These are phyloP conservation scores for Diuraphis noxia DNA, from an alignment of 1,140 invertebrate species.

Conservation along the genomic window DNA sequence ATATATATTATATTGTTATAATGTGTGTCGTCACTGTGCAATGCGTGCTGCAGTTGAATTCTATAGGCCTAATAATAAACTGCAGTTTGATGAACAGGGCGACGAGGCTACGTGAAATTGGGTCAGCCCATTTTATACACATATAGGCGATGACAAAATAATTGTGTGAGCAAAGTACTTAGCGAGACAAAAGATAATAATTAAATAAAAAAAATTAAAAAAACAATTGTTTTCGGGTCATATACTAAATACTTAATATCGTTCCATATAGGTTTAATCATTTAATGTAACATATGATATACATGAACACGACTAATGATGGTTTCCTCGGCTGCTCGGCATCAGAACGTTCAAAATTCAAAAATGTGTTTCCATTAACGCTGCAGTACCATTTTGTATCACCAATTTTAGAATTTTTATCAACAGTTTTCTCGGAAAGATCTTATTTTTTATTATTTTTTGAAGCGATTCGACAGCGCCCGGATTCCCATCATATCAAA, in stretches of 20 bases:
- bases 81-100: background rate
- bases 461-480: too few relatives aligned
- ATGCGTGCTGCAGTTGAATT: background rate
- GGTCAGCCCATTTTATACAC: background rate
- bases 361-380: background rate
- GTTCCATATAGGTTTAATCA: background rate
- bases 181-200: background rate
- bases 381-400: background rate
- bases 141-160: background rate
- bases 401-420: background rate
- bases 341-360: background rate
- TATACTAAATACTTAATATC: background rate
- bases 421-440: too few relatives aligned
- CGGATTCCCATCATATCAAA: too few relatives aligned
- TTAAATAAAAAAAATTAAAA: too few relatives aligned
- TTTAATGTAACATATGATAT: background rate
- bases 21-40: background rate
- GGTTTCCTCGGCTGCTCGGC: background rate
- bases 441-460: too few relatives aligned
- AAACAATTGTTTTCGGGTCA: background rate
- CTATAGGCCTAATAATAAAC: slow-evolving; percentile 1
- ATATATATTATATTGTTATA: background rate
- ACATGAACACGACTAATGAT: background rate
- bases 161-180: background rate
- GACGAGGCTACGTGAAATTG: background rate